Evolutionary conservation across 2,797 vertebrate genomes (phyloP), one percentile per base, ranked within the genome.

Genomic region (Chanos chanos): DNA sequence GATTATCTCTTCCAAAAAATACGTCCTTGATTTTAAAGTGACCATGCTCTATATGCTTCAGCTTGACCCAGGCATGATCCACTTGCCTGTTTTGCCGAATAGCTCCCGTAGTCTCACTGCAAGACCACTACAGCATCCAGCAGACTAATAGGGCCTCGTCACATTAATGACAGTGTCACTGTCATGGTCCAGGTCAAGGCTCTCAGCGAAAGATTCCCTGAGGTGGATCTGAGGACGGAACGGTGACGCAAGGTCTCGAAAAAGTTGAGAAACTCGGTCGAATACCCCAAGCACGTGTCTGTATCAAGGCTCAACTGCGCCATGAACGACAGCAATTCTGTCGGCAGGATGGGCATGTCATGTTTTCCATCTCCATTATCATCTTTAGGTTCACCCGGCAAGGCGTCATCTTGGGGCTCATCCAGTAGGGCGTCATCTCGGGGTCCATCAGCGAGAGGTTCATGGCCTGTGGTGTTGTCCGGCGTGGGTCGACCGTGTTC

Each of bases 241-340:
- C 12, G 9, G 24, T 28, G 25, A 24, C 5, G 24, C 3, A 3
- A 25, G 24, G 25, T 3, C 3, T 25, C 5, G 3, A 24, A 25
- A 25, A 25, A 3, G 24, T 50, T 50, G 6, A 30, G 47, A 50
- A n/a, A 50, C 47, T 15, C 47, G 50, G 47, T 50, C 50, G 8
- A 50, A 50, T n/a, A 27, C 24, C 47, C 47, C 47, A 50, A 50
- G 47, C 47, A 50, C 49, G 52, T 52, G 49, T 52, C 49, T 19
- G 5, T 16, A 4, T 52, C 10, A 21, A 52, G 49, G 4, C 49
- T 52, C 49, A 52, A 19, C 10, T 34, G 10, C 12, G 12, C 34
- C 33, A 34, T 34, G 4, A 1, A 34, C 34, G 33, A 34, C 3
- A 34, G 9, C 4, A 34, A 12, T 34, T 34, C 33, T 6, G 33